Evolutionary conservation across 2,797 vertebrate species (phyloP), one percentile per base, ranked within the genome.

Genomic region (Tapirus indicus): DNA sequence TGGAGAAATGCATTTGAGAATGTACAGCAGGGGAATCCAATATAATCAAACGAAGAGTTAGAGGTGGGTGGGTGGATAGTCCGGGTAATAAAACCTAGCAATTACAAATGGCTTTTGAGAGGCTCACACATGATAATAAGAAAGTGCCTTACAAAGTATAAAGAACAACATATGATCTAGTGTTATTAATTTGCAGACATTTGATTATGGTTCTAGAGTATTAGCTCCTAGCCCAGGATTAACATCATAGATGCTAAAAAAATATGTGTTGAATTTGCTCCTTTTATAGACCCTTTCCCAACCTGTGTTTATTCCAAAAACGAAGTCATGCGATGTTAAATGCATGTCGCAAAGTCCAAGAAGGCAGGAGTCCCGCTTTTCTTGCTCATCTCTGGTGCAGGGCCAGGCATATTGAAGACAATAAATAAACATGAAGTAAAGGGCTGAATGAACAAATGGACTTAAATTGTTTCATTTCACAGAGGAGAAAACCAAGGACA

Each of bases 1-100:
- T 96, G 80, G 25, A 90, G n/a, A 95, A 68, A 87, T 47, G 38
- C 71, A 79, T 49, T 44, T 93, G 32, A 84, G 58, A 77, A 64
- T 91, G n/a, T 1, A 27, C 7, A 82, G 10, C n/a, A 93, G 20
- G 68, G 5, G 32, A 69, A 92, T 90, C 47, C 62, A 82, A 77
- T 16, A 75, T 20, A 90, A 49, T 52, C 44, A 88, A 94, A 89
- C 29, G 1, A 18, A 82, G 9, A 78, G 41, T 85, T 78, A 85
- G 38, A 68, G 58, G 56, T 52, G 38, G n/a, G 62, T 86, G 29
- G 27, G 7, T 91, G 25, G 68, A 78, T 32, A 92, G 52, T 87
- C 29, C 11, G 41, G 62, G 7, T 92, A 75, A 91, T 68, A 88
- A 94, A 92, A 56, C 9, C 32, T 62, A 29, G n/a, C 20, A 86